These are phyloP conservation scores for Cecidostiba fungosa DNA, from an alignment of 2,888 invertebrate species.

Conservation along the genomic window DNA sequence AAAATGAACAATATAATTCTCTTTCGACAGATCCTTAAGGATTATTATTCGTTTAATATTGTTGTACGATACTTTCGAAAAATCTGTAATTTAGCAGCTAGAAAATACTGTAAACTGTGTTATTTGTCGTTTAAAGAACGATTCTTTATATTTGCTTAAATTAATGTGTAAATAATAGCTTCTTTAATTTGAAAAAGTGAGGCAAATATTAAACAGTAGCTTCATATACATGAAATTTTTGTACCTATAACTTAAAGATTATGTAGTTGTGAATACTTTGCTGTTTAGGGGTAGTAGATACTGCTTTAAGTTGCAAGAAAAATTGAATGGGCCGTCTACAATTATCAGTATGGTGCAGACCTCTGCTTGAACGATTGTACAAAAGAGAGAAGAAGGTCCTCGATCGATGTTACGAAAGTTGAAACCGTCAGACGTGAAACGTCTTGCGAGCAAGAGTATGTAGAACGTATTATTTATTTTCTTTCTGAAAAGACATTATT, in stretches of 20 bases:
- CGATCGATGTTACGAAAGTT: conserved; percentile 16
- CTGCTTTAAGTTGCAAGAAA: not conserved
- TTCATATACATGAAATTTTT: not conserved
- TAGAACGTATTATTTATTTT: conserved; percentile 30
- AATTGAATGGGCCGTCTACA: conserved; percentile 42
- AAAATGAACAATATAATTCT: not conserved
- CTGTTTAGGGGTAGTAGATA: not conserved
- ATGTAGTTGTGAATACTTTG: conserved; percentile 22
- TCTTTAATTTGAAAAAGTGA: not conserved
- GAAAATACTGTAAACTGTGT: no score
- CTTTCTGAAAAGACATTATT: conserved; percentile 13
- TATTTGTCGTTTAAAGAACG: not conserved
- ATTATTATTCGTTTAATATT: not conserved
- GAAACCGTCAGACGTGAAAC: conserved; percentile 26
- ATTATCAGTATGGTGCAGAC: conserved; percentile 19
- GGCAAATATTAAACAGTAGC: not conserved
- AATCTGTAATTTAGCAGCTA: not conserved
- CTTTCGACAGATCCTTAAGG: no score
- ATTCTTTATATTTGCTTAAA: not conserved
- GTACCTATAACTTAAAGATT: conserved; percentile 13
- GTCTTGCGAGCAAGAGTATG: conserved; percentile 25
- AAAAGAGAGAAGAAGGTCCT: conserved; percentile 36
- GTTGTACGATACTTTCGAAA: not conserved
- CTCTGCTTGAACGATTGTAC: conserved; percentile 27
- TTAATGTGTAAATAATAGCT: conserved; percentile 29